Percentiles rank a stretch among this genome's conserved stretches.
phyloP scores from a whole-genome alignment of 2,888 invertebrate genomes.

The Trilocha varians region DNA sequence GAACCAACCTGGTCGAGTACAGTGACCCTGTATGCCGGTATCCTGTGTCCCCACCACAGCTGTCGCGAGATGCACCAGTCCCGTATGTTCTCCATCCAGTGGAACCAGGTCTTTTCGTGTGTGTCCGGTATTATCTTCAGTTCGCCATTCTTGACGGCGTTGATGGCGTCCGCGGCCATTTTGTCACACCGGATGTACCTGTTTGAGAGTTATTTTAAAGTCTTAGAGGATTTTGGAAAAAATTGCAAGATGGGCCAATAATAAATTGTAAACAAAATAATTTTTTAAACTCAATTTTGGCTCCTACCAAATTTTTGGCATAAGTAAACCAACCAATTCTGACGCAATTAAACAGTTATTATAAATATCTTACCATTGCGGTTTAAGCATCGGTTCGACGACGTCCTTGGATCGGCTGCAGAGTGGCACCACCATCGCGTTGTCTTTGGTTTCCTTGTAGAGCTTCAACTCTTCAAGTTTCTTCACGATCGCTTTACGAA shows the following conservation, averaged over 20 bases:
- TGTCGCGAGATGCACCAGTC: conserved; percentile 99
- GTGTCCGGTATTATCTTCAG: conserved; percentile 92
- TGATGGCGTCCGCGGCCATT: conserved; percentile 90
- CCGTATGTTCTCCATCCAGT: conserved; percentile 96
- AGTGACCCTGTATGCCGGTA: conserved; percentile 90
- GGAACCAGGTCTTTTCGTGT: conserved; percentile 94
- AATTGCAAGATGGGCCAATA: too few relatives aligned
- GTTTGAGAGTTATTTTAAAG: background rate
- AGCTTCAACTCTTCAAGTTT: conserved; percentile 81
- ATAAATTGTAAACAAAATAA: too few relatives aligned
- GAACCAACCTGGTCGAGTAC: conserved; percentile 22
- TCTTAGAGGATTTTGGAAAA: background rate
- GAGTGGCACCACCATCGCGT: conserved; percentile 97
- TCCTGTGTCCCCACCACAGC: conserved; percentile 99
- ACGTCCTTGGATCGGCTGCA: conserved; percentile 98
- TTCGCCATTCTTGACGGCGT: conserved; percentile 84
- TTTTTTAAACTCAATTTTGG: too few relatives aligned
- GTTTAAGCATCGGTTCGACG: conserved; percentile 95
- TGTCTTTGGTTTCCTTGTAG: conserved; percentile 86
- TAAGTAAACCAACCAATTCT: too few relatives aligned
- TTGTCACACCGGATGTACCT: conserved; percentile 90
- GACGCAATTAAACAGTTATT: too few relatives aligned
- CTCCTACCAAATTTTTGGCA: too few relatives aligned
- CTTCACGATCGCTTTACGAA: conserved; percentile 85
- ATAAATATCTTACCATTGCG: conserved; percentile 98